Percentiles rank a stretch among this genome's conserved stretches.
These are phyloP conservation scores for Parasteatoda lunata DNA, from an alignment of 2,888 invertebrate genomes.

Conservation along the genomic window DNA sequence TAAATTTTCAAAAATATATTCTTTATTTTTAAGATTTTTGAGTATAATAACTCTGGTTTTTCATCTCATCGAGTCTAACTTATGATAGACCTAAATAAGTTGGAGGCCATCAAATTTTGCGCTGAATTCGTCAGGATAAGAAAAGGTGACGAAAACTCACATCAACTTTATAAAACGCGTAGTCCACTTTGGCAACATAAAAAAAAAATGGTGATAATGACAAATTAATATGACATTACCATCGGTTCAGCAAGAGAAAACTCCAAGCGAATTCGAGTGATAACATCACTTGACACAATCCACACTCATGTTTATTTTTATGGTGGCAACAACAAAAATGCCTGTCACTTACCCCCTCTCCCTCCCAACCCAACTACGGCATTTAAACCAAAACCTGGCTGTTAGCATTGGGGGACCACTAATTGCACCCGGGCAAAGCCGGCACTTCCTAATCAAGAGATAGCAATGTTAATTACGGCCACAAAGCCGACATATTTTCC, in stretches of 20 bases:
- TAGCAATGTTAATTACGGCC: slow-evolving; percentile 69
- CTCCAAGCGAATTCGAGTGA: slow-evolving; percentile 18
- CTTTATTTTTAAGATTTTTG: no score
- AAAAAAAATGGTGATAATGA: slow-evolving; percentile 36
- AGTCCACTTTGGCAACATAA: neutral
- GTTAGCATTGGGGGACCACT: slow-evolving; percentile 57
- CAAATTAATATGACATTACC: slow-evolving; percentile 65
- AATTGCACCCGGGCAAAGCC: slow-evolving; percentile 57
- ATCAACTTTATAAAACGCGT: neutral
- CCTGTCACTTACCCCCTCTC: slow-evolving; percentile 12
- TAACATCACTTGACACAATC: slow-evolving; percentile 65
- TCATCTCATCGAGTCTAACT: no score
- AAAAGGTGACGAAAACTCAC: slow-evolving; percentile 22
- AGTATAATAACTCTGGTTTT: no score
- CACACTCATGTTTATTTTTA: slow-evolving; percentile 60
- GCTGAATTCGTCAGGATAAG: no score
- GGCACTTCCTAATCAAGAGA: slow-evolving; percentile 68
- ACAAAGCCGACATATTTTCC: slow-evolving; percentile 68
- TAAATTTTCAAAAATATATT: no score
- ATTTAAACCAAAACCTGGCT: slow-evolving; percentile 65
- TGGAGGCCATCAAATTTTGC: no score
- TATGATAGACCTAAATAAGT: no score
- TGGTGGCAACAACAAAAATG: slow-evolving; percentile 46
- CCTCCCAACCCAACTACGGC: slow-evolving; percentile 9
- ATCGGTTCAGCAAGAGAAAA: slow-evolving; percentile 47